A percentile compares a stretch with the other conserved stretches of the same genome.
phyloP scores from a whole-genome alignment of 2,888 invertebrate species.

The Magallana nippona region DNA sequence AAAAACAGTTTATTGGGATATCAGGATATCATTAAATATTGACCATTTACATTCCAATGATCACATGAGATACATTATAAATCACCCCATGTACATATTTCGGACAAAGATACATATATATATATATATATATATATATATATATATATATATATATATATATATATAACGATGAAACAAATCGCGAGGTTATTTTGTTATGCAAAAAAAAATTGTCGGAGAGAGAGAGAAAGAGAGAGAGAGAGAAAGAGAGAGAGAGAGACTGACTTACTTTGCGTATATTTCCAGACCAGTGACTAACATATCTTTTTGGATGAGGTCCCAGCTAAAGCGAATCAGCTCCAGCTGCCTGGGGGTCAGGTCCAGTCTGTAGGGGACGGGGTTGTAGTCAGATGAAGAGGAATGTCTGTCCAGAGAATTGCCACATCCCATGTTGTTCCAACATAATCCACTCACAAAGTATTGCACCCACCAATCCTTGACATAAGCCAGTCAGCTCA shows the following conservation, averaged over 20 bases:
- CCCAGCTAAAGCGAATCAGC: constrained; percentile 41
- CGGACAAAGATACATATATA: no score
- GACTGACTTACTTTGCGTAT: constrained; percentile 42
- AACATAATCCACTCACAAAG: background rate
- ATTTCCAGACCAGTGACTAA: constrained; percentile 40
- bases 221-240: background rate
- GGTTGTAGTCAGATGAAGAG: background rate
- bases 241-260: background rate
- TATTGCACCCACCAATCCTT: background rate
- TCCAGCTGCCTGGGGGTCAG: constrained; percentile 39
- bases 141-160: no score
- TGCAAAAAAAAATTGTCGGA: no score
- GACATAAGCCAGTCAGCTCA: background rate
- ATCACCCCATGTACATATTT: no score
- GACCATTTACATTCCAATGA: no score
- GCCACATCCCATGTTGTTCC: constrained; percentile 39
- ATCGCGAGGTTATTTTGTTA: no score
- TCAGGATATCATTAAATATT: no score
- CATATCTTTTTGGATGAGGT: constrained; percentile 39
- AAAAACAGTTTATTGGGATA: no score
- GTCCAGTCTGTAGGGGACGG: background rate
- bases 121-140: no score
- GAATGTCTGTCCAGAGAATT: constrained; percentile 18
- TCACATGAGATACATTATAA: no score
- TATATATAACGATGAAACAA: no score